These are phyloP conservation scores for Hirudinaria manillensis DNA, from an alignment of 2,888 invertebrate genomes.

Conservation along the genomic window DNA sequence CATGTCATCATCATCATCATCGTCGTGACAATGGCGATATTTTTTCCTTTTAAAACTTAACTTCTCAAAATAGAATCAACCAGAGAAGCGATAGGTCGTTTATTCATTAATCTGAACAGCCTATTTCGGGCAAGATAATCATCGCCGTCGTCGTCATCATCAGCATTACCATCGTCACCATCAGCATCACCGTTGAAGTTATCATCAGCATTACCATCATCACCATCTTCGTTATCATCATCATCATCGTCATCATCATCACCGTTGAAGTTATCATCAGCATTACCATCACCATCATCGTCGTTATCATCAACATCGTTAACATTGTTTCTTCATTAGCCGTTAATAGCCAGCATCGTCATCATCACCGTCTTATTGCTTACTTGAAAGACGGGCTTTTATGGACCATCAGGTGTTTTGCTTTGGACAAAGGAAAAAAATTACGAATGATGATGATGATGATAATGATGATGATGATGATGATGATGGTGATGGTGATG, in stretches of 20 bases:
- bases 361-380: no score
- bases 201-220: neutral
- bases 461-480: neutral
- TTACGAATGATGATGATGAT: neutral
- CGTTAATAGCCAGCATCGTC: no score
- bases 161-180: neutral
- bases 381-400: no score
- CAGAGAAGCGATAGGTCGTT: neutral
- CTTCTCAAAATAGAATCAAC: neutral
- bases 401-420: no score
- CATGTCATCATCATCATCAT: no score
- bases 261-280: no score
- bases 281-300: no score
- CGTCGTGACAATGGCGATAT: no score
- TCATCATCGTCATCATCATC: neutral
- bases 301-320: no score
- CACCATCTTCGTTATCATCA: neutral
- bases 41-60: no score
- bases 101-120: neutral
- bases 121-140: neutral
- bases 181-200: neutral
- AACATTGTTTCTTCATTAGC: no score
- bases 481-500: neutral
- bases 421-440: no score
- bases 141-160: neutral